phyloP scores from a whole-genome alignment of 37 sponge, comb jelly and placozoan genomes.

The Spongilla lacustris region DNA sequence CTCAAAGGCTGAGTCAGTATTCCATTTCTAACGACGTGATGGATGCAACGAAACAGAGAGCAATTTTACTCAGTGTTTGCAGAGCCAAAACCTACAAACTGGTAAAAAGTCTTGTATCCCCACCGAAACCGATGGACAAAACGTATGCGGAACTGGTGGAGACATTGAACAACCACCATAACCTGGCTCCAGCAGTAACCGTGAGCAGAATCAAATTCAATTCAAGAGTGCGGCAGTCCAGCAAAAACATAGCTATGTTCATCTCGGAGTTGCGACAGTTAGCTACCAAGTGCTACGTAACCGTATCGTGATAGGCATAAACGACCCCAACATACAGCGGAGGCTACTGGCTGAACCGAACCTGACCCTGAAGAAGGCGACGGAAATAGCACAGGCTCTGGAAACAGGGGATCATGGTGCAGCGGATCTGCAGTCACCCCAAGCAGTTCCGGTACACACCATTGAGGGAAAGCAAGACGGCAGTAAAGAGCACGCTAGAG shows the following conservation, averaged over 20 bases:
- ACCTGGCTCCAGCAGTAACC: neutral
- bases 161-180: neutral
- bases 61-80: neutral
- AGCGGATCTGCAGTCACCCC: conserved; percentile 6
- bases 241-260: neutral
- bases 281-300: neutral
- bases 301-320: conserved; percentile 5
- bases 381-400: conserved; percentile 39
- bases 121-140: neutral
- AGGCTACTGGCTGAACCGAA: conserved; percentile 30
- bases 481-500: neutral
- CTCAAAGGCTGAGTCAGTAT: conserved; percentile 17
- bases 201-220: neutral
- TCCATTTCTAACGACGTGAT: conserved; percentile 3
- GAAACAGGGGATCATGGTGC: conserved; percentile 37
- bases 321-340: conserved; percentile 18
- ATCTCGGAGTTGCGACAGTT: neutral
- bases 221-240: neutral
- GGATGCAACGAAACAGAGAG: neutral
- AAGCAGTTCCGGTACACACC: neutral
- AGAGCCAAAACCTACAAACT: neutral
- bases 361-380: conserved; percentile 22
- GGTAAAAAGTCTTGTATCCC: neutral
- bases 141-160: neutral
- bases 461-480: neutral